Evolutionary conservation across 2,797 vertebrate genomes (phyloP).

Genomic region (Taenioides sp.): DNA sequence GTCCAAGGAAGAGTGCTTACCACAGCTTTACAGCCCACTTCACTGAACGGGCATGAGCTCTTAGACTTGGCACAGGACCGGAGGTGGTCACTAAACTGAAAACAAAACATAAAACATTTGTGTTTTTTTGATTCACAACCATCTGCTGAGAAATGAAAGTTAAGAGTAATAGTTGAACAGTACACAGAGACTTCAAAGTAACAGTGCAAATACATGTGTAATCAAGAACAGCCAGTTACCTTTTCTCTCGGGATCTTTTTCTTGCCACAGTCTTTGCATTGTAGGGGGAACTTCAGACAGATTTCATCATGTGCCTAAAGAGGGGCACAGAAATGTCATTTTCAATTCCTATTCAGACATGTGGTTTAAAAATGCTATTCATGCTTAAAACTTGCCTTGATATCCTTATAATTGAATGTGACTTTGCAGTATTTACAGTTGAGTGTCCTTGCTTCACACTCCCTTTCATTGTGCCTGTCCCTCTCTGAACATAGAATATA

Average conservation of each 20-base stretch:
- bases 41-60: constrained; percentile 84
- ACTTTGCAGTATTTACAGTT: constrained; percentile 84
- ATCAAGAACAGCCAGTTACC: constrained; percentile 67
- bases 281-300: constrained; percentile 89
- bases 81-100: constrained; percentile 88
- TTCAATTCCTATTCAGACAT: not conserved
- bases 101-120: not conserved
- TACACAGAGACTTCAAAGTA: not conserved
- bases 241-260: constrained; percentile 92
- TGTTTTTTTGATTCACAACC: not conserved
- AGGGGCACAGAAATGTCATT: not conserved
- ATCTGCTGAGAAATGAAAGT: constrained; percentile 26
- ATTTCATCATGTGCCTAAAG: constrained; percentile 88
- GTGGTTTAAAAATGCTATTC: not conserved
- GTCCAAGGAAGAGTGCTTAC: constrained; percentile 58
- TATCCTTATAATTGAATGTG: constrained; percentile 78
- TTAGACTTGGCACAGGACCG: constrained; percentile 85
- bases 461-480: constrained; percentile 80
- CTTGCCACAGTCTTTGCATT: constrained; percentile 91
- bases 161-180: too few species aligned
- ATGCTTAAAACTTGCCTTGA: constrained; percentile 69
- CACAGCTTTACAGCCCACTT: constrained; percentile 84
- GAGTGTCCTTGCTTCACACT: constrained; percentile 82
- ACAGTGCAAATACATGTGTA: not conserved
- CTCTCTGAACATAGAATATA: constrained; percentile 73